Conservation (phyloP, 2,797 vertebrate species). For the Tamandua tetradactyla region DNA sequence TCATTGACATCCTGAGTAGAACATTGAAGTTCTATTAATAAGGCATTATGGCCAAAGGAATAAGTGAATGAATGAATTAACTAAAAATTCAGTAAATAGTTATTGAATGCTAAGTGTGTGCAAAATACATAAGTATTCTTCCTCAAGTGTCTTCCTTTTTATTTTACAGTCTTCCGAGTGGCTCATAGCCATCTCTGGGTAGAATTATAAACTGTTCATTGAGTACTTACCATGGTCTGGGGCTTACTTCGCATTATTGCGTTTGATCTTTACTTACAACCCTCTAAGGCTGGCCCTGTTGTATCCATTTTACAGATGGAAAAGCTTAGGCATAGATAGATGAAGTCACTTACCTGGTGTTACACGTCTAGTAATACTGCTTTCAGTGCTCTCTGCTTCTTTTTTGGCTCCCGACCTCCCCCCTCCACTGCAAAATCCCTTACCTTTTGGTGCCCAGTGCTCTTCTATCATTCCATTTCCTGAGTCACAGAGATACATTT, state of each 20-base stretch:
- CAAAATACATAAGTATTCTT: background rate
- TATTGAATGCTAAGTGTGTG: background rate
- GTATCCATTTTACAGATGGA: background rate
- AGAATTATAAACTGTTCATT: background rate
- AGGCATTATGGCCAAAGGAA: background rate
- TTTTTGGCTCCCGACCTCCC: background rate
- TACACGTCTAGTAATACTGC: background rate
- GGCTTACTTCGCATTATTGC: background rate
- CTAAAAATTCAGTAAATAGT: background rate
- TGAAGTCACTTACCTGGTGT: background rate
- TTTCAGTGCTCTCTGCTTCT: background rate
- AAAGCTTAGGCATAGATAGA: slow-evolving; percentile 1
- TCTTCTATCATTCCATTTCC: background rate
- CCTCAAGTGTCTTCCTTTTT: background rate
- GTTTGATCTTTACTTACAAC: background rate
- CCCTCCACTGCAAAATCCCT: background rate
- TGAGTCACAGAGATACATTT: background rate
- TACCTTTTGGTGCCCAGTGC: background rate
- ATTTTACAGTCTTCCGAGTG: background rate
- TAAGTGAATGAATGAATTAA: background rate
- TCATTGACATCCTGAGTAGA: background rate
- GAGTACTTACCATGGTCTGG: background rate
- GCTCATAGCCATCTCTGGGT: background rate
- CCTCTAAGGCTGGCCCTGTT: background rate
- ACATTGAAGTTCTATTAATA: background rate